These are phyloP conservation scores for Tragelaphus oryx DNA, from an alignment of 2,797 vertebrate species.

Conservation along the genomic window DNA sequence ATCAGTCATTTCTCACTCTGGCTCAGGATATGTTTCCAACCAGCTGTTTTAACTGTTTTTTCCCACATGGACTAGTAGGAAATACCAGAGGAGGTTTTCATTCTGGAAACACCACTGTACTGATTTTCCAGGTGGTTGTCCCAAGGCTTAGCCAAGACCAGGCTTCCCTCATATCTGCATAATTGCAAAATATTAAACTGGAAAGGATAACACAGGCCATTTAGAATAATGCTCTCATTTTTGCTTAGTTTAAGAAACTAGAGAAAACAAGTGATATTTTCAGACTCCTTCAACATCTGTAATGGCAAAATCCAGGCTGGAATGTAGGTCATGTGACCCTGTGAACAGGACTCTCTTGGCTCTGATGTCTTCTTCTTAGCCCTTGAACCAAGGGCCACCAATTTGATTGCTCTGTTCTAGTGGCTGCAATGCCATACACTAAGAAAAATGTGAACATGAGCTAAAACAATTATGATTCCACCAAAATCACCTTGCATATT, in stretches of 20 bases:
- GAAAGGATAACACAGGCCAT: slow-evolving; percentile 14
- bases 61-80: slow-evolving; percentile 53
- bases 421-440: background rate
- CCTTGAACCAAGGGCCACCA: background rate
- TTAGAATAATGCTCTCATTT: background rate
- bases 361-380: background rate
- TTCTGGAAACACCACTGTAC: slow-evolving; percentile 22
- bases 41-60: slow-evolving; percentile 64
- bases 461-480: slow-evolving; percentile 70
- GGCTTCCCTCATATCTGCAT: slow-evolving; percentile 25
- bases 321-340: background rate
- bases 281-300: background rate
- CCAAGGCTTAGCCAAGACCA: slow-evolving; percentile 17
- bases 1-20: slow-evolving; percentile 51
- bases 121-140: slow-evolving; percentile 69
- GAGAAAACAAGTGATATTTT: background rate
- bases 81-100: slow-evolving; percentile 49
- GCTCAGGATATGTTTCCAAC: slow-evolving; percentile 26
- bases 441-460: slow-evolving; percentile 49
- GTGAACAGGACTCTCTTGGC: background rate
- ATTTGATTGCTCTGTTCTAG: slow-evolving; percentile 11
- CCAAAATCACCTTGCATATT: slow-evolving; percentile 55
- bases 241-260: background rate
- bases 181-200: slow-evolving; percentile 38
- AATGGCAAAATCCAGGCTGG: background rate